Evolutionary conservation across 1,140 invertebrate genomes (phyloP).

Genomic region (Cotesia chilonis): DNA sequence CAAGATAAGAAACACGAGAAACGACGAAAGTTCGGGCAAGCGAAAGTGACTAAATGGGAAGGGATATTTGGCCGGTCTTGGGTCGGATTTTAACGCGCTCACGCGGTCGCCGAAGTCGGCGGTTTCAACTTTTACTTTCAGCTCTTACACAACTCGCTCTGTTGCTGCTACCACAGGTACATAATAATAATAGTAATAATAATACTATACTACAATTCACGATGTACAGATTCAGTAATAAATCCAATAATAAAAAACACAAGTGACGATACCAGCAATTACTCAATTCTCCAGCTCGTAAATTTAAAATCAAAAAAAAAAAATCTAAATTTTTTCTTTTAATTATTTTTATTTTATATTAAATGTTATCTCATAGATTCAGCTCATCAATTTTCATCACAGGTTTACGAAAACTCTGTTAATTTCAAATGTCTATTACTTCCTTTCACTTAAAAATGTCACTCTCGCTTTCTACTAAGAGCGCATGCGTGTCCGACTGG

Average conservation of each 20-base stretch:
- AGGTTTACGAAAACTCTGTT: neutral
- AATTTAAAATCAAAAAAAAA: no score
- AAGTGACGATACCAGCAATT: no score
- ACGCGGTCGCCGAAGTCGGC: slow-evolving; percentile 57
- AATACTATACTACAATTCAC: neutral
- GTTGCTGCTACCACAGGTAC: slow-evolving; percentile 2
- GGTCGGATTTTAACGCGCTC: slow-evolving; percentile 62
- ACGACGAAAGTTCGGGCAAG: slow-evolving; percentile 29
- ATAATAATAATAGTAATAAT: neutral
- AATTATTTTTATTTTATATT: no score
- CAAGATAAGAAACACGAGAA: slow-evolving; percentile 3
- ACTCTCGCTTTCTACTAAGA: slow-evolving; percentile 24
- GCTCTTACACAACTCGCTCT: slow-evolving; percentile 63
- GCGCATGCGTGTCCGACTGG: slow-evolving; percentile 22
- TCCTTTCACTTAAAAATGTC: slow-evolving; percentile 17
- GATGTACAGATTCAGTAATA: no score
- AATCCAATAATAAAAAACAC: no score
- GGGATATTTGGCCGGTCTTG: slow-evolving; percentile 55
- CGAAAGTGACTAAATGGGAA: slow-evolving; percentile 37
- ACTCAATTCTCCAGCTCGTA: no score
- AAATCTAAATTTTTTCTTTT: no score
- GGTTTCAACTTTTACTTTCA: slow-evolving; percentile 67
- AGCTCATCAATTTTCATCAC: no score
- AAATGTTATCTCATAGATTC: no score
- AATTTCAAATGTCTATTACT: neutral